Evolutionary conservation across 92 coral and sea anemone species (phyloP).

Genomic region (Galaxea fascicularis): DNA sequence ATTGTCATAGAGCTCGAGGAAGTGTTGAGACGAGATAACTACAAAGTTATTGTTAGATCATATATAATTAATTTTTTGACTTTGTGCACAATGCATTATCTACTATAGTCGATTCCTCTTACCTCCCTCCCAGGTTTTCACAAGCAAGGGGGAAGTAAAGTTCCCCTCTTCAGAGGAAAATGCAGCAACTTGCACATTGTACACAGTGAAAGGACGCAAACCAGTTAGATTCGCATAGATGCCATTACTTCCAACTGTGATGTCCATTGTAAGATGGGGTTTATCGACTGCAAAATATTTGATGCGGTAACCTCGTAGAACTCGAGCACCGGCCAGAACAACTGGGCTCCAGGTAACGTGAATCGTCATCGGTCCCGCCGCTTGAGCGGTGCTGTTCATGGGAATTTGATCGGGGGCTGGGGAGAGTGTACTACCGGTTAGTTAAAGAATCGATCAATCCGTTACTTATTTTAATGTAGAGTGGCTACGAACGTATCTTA

Average conservation of each 20-base stretch:
- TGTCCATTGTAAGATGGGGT: not conserved
- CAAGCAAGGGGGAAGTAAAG: conserved; percentile 56
- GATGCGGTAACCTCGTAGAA: conserved; percentile 65
- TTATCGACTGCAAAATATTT: conserved; percentile 16
- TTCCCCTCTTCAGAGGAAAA: conserved; percentile 60
- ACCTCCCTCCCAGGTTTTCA: conserved; percentile 65
- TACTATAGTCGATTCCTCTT: not conserved
- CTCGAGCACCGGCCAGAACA: conserved; percentile 25
- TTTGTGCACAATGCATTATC: too few relatives aligned
- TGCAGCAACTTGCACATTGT: conserved; percentile 60
- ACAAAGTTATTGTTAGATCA: too few relatives aligned
- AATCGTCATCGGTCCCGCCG: conserved; percentile 38
- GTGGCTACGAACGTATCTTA: too few relatives aligned
- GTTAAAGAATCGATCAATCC: not conserved
- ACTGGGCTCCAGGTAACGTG: conserved; percentile 68
- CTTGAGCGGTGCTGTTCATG: conserved; percentile 49
- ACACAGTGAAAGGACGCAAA: conserved; percentile 44
- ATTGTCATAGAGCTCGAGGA: too few relatives aligned
- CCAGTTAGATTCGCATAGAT: conserved; percentile 30
- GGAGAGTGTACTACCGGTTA: not conserved
- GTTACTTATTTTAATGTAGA: not conserved
- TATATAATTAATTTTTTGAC: too few relatives aligned
- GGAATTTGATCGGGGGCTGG: conserved; percentile 58
- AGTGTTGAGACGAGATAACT: too few relatives aligned
- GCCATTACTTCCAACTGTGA: not conserved